Conservation (phyloP, 2,888 invertebrate species). For the Maniola hyperantus region DNA sequence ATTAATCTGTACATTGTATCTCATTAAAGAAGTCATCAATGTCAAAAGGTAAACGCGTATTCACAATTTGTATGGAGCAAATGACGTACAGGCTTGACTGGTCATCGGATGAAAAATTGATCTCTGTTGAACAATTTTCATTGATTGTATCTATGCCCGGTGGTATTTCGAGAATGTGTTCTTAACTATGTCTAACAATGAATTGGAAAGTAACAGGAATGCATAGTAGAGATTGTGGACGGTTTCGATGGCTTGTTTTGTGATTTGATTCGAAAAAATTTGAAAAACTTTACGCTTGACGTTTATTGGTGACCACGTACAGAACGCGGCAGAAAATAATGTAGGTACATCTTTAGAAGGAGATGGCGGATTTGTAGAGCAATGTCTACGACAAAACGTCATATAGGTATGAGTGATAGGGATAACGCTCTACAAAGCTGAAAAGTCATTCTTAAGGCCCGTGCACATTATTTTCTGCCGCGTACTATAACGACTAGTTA, state of each 20-base stretch:
- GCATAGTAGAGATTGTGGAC: neutral
- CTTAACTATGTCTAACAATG: conserved; percentile 7
- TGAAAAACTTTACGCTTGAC: neutral
- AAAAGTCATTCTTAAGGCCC: no score
- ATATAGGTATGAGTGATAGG: no score
- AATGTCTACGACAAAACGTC: no score
- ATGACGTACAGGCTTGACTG: neutral
- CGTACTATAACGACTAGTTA: no score
- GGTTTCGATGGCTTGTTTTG: neutral
- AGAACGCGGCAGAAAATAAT: no score
- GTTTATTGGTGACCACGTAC: neutral
- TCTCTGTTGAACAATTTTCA: conserved; percentile 3
- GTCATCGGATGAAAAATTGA: conserved; percentile 5
- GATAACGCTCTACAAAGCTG: no score
- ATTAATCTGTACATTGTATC: conserved; percentile 30
- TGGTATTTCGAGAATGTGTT: neutral
- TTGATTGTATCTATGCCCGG: conserved; percentile 3
- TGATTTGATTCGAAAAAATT: neutral
- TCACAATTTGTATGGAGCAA: conserved; percentile 8
- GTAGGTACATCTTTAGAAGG: no score
- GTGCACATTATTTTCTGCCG: no score
- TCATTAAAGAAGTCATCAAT: conserved; percentile 45
- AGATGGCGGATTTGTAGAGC: no score
- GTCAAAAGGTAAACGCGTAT: conserved; percentile 34
- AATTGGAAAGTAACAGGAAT: conserved; percentile 3